Evolutionary conservation across 2,797 vertebrate species (phyloP).

Genomic region (Sebastes reedi): DNA sequence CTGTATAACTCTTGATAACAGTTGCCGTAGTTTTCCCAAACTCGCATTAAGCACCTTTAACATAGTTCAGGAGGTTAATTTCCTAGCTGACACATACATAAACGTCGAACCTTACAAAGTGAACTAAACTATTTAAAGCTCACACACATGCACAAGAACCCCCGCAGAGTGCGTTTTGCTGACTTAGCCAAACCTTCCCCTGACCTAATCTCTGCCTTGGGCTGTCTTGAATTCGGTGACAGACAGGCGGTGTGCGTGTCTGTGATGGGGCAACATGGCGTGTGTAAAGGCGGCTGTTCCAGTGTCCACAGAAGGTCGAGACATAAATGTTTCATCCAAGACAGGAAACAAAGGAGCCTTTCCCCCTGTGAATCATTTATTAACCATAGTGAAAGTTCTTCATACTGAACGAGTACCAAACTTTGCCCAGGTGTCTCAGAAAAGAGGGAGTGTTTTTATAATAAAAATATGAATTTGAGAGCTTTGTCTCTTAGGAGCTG

Average conservation of each 20-base stretch:
- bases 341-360: constrained; percentile 64
- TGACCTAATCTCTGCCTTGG: constrained; percentile 20
- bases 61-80: background rate
- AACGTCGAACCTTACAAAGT: background rate
- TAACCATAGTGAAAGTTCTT: constrained; percentile 38
- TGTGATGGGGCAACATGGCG: constrained; percentile 37
- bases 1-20: too few relatives aligned
- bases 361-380: constrained; percentile 60
- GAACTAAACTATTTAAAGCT: background rate
- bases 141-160: background rate
- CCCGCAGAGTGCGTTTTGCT: constrained; percentile 18
- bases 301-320: constrained; percentile 45
- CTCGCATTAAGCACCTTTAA: too few relatives aligned
- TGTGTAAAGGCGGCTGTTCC: constrained; percentile 57
- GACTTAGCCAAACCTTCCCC: constrained; percentile 33
- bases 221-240: constrained; percentile 47
- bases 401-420: constrained; percentile 2
- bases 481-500: background rate
- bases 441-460: background rate
- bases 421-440: constrained; percentile 41
- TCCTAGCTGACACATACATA: background rate
- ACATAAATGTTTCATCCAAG: constrained; percentile 65
- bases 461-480: background rate
- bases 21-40: too few relatives aligned
- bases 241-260: constrained; percentile 31